A percentile compares a stretch with the other conserved stretches of the same genome.
phyloP scores from a whole-genome alignment of 2,113 vertebrate species.

The Gadus macrocephalus region DNA sequence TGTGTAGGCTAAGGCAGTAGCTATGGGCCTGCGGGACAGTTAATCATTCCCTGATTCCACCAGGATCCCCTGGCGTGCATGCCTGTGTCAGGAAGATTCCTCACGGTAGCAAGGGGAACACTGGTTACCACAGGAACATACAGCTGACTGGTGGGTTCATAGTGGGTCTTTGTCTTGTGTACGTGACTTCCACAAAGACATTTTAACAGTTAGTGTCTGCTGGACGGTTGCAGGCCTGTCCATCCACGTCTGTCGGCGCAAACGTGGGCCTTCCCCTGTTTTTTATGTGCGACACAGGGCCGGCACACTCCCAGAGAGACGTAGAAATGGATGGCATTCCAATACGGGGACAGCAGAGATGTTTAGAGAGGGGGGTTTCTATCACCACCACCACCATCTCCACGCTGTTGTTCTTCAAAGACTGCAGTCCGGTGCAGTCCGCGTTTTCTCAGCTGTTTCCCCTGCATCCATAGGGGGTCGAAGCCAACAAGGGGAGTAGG shows the following conservation, averaged over 20 bases:
- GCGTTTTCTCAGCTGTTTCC: conserved; percentile 74
- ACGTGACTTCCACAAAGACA: neutral
- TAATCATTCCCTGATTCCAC: conserved; percentile 36
- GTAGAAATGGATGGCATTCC: conserved; percentile 32
- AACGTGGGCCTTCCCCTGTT: conserved; percentile 30
- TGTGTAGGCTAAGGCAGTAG: conserved; percentile 35
- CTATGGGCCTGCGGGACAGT: conserved; percentile 11
- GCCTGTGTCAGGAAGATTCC: conserved; percentile 31
- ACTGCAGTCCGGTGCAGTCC: conserved; percentile 43
- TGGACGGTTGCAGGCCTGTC: conserved; percentile 1
- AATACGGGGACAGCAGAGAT: conserved; percentile 24
- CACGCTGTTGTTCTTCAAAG: conserved; percentile 60
- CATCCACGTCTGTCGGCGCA: conserved; percentile 4
- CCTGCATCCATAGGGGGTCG: conserved; percentile 49
- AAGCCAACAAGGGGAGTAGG: conserved; percentile 24
- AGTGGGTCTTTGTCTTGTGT: neutral
- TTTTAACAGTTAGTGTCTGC: neutral
- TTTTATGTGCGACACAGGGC: conserved; percentile 12
- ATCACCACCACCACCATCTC: conserved; percentile 15
- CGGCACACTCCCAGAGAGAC: conserved; percentile 23
- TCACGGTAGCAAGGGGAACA: conserved; percentile 21
- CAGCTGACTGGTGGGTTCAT: conserved; percentile 15
- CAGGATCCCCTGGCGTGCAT: conserved; percentile 1
- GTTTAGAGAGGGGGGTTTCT: conserved; percentile 24
- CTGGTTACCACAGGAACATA: conserved; percentile 4